Percentiles rank a stretch among this genome's conserved stretches.
Evolutionary conservation across 2,113 vertebrate species (phyloP).

Genomic region (Oreotrochilus melanogaster): DNA sequence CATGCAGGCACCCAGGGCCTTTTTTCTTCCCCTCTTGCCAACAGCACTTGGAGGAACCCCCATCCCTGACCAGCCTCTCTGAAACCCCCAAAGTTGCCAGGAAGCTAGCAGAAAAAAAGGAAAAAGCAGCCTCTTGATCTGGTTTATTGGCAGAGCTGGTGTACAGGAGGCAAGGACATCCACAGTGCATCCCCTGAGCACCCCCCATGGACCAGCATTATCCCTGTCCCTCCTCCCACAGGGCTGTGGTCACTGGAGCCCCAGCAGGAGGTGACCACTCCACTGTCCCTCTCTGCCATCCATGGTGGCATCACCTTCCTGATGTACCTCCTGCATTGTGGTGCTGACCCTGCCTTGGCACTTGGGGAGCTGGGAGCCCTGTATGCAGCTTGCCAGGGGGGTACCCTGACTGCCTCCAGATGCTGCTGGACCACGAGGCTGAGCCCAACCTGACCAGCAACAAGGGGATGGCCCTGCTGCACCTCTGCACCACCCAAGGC

Average conservation of each 20-base stretch:
- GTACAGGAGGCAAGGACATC: neutral
- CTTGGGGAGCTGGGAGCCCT: slow-evolving; percentile 75
- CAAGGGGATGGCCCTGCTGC: slow-evolving; percentile 74
- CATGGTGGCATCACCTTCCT: slow-evolving; percentile 75
- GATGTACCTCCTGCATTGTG: slow-evolving; percentile 71
- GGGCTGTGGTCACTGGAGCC: slow-evolving; percentile 85
- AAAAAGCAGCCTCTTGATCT: neutral
- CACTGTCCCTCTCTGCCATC: slow-evolving; percentile 76
- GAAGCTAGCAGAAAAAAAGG: neutral
- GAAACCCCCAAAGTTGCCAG: neutral
- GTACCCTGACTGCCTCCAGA: slow-evolving; percentile 67
- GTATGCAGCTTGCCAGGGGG: slow-evolving; percentile 79
- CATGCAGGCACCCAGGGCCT: neutral
- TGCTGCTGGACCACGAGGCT: slow-evolving; percentile 79
- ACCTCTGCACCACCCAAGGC: slow-evolving; percentile 68
- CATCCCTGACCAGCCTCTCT: neutral
- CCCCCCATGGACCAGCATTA: neutral
- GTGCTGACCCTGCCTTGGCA: slow-evolving; percentile 66
- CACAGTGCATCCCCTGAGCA: too few species aligned
- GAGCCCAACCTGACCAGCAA: slow-evolving; percentile 71
- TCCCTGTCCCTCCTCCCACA: neutral
- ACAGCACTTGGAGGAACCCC: neutral
- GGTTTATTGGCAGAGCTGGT: fast-evolving
- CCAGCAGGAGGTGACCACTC: slow-evolving; percentile 78
- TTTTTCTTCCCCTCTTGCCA: neutral